A percentile compares a stretch with the other conserved stretches of the same genome.
phyloP scores from a whole-genome alignment of 2,113 vertebrate genomes.

The Pardalotus punctatus region DNA sequence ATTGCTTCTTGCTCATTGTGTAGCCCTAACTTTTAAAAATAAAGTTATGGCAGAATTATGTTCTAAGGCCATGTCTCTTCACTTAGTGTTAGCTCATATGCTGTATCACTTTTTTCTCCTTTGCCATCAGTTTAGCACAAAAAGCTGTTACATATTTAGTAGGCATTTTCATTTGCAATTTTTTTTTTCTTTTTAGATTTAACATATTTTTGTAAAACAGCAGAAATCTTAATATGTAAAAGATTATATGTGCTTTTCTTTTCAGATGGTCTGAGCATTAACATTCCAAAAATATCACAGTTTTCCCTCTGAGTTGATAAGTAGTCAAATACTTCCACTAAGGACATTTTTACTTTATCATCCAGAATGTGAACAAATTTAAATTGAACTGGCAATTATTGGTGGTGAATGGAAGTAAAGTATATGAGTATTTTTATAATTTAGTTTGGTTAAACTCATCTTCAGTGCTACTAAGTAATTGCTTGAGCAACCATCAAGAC shows the following conservation, averaged over 20 bases:
- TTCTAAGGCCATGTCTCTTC: not conserved
- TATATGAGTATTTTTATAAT: constrained; percentile 59
- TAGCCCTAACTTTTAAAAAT: not conserved
- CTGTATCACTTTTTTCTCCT: not conserved
- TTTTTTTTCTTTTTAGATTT: not conserved
- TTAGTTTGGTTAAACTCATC: constrained; percentile 51
- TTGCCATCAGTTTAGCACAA: not conserved
- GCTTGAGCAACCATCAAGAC: constrained; percentile 1
- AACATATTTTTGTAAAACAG: not conserved
- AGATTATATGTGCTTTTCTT: constrained; percentile 7
- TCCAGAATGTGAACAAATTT: constrained; percentile 56
- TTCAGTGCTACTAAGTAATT: constrained; percentile 35
- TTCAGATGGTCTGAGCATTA: constrained; percentile 33
- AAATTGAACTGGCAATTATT: constrained; percentile 64
- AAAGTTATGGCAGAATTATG: not conserved
- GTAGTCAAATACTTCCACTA: constrained; percentile 52
- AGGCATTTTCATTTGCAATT: not conserved
- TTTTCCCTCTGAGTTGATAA: constrained; percentile 49
- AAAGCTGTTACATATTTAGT: not conserved
- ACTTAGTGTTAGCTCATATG: not conserved
- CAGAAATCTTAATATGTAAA: not conserved
- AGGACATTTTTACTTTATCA: constrained; percentile 63
- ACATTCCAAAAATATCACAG: constrained; percentile 18
- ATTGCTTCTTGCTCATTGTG: not conserved
- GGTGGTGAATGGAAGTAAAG: constrained; percentile 56